phyloP scores from a whole-genome alignment of 2,113 vertebrate genomes.

The Cheirogaleus medius region DNA sequence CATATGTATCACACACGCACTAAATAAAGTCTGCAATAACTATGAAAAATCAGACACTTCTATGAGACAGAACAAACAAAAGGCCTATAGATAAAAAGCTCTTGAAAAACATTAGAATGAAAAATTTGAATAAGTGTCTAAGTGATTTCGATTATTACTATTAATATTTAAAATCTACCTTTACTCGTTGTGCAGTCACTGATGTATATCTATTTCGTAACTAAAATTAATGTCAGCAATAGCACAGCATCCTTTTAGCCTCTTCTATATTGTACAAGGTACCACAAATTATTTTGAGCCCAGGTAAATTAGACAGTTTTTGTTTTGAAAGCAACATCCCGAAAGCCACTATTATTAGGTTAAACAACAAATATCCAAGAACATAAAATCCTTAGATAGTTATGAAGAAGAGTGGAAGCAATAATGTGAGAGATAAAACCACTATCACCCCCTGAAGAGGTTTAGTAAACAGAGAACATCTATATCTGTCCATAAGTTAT shows the following conservation, averaged over 20 bases:
- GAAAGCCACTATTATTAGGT: neutral
- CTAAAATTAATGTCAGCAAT: neutral
- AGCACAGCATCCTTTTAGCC: neutral
- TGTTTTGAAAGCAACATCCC: neutral
- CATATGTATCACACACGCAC: neutral
- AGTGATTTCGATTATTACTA: neutral
- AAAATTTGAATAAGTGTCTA: neutral
- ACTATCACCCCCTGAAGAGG: neutral
- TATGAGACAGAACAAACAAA: neutral
- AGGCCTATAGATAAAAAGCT: neutral
- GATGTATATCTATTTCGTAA: neutral
- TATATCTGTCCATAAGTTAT: neutral
- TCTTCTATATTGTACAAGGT: neutral
- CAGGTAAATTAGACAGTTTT: neutral
- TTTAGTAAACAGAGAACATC: neutral
- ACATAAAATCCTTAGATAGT: neutral
- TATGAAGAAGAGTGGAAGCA: neutral
- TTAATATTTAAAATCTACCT: neutral
- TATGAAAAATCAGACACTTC: neutral
- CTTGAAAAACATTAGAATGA: neutral
- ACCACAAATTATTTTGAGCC: neutral
- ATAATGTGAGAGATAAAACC: neutral
- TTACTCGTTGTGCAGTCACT: neutral
- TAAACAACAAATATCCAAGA: neutral
- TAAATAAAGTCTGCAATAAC: neutral